Base-by-base conservation (phyloP, 2,888 invertebrate species). In the Leptarthrus brevirostris region DNA sequence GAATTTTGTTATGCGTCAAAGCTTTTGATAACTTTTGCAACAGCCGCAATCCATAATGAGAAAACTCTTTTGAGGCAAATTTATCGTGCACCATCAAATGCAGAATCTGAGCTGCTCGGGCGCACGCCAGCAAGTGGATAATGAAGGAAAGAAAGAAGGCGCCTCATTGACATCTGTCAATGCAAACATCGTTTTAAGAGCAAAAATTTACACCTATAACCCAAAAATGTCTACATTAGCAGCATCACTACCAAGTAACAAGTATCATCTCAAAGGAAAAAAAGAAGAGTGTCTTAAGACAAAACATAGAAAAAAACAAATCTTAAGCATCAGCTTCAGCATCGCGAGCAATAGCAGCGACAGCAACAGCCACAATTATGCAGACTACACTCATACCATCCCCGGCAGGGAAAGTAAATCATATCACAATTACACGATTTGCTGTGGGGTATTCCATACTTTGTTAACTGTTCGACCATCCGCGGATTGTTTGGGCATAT, bases 401-500 rank as follows among this genome's bases (percentile, higher is more conserved):
- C 2, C 6, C 18, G 49, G 24, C 40, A 56, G 75, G 75, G 74
- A 75, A 75, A 75, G 75, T 75, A 75, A 75, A 74, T 75, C 74
- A 74, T 74, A 74, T 72, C 72, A 75, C 53, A 40, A 73, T 66
- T 53, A 54, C 64, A 14, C 66, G 73, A 64, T 54, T 52, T 69
- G 49, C 69, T 18, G 34, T 52, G 12, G 69, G 49, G 30, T 52
- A 52, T 69, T 69, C 69, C 69, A 52, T 52, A 52, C 69, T 16
- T 34, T 52, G 69, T 34, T 52, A n/a, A 49, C 69, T 69, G 69
- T 69, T 26, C 69, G 69, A 52, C 69, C 69, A 69, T 69, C 69
- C 69, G 69, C 69, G 52, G 69, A 49, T 69, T 30, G 49, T 69
- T 69, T 69, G 30, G 69, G 69, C 52, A 79, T 84, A 84, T 84